Percentiles rank a stretch among this genome's conserved stretches.
Conservation (phyloP, 2,113 vertebrate species). For the Apodemus sylvaticus region DNA sequence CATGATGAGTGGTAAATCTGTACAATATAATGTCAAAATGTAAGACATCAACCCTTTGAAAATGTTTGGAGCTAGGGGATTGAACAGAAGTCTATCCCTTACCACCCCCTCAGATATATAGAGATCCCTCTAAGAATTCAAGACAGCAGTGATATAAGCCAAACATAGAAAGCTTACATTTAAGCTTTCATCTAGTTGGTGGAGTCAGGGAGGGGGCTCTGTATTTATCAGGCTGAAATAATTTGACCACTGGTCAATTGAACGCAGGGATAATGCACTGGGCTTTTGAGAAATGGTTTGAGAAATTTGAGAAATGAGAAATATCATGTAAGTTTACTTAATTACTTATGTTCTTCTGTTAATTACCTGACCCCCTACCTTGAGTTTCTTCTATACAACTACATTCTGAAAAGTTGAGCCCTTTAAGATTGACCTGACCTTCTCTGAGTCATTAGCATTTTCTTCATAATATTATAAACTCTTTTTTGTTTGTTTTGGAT, state of each 20-base stretch:
- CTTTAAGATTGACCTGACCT: neutral
- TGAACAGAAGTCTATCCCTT: neutral
- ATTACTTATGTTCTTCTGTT: neutral
- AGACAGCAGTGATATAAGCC: neutral
- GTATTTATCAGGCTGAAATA: neutral
- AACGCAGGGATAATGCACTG: neutral
- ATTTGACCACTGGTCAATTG: slow-evolving; percentile 4
- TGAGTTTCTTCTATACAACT: neutral
- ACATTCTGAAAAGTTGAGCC: neutral
- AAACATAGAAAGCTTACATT: neutral
- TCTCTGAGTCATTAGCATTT: neutral
- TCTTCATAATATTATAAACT: neutral
- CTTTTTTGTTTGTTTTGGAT: neutral
- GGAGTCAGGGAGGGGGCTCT: neutral
- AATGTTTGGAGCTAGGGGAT: neutral
- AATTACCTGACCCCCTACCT: neutral
- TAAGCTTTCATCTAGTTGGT: neutral
- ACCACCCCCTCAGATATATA: neutral
- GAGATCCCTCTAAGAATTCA: neutral
- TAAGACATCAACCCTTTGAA: neutral
- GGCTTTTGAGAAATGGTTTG: neutral
- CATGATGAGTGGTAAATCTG: neutral
- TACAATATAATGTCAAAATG: neutral
- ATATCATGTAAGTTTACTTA: neutral
- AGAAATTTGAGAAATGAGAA: too few relatives aligned